phyloP scores from a whole-genome alignment of 2,888 invertebrate genomes.

The Mimumesa dahlbomi region DNA sequence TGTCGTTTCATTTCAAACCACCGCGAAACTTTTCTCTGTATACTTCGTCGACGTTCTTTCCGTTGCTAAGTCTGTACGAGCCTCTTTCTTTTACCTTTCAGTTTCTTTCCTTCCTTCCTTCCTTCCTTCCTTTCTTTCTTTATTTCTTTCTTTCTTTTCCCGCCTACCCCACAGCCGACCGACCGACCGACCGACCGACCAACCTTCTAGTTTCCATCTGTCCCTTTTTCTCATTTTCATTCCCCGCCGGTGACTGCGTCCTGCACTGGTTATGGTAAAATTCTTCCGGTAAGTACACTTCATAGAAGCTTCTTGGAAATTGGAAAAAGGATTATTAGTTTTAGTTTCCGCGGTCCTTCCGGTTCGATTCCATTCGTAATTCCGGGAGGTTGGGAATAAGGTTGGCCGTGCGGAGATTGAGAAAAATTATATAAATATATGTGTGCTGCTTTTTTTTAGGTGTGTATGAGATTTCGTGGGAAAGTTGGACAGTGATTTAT shows the following conservation, averaged over 20 bases:
- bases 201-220: too few species aligned
- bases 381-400: too few species aligned
- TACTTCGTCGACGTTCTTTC: constrained; percentile 3
- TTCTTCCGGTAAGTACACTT: constrained; percentile 10
- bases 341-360: too few species aligned
- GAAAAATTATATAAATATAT: too few species aligned
- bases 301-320: constrained; percentile 16
- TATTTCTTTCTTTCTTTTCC: neutral
- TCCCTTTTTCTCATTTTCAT: neutral
- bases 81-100: neutral
- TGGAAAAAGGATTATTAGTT: constrained; percentile 13
- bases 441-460: too few species aligned
- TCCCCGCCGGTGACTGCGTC: neutral
- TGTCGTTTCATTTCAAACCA: constrained; percentile 20
- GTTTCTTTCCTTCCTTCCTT: neutral
- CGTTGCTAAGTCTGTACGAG: constrained; percentile 4
- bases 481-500: too few species aligned
- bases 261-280: constrained; percentile 11
- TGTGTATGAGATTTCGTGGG: too few species aligned
- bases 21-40: constrained; percentile 18
- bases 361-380: too few species aligned
- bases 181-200: too few species aligned
- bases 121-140: constrained; percentile 15
- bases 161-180: too few species aligned
- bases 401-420: too few species aligned